phyloP scores from a whole-genome alignment of 2,888 invertebrate genomes.

The Formica aserva region DNA sequence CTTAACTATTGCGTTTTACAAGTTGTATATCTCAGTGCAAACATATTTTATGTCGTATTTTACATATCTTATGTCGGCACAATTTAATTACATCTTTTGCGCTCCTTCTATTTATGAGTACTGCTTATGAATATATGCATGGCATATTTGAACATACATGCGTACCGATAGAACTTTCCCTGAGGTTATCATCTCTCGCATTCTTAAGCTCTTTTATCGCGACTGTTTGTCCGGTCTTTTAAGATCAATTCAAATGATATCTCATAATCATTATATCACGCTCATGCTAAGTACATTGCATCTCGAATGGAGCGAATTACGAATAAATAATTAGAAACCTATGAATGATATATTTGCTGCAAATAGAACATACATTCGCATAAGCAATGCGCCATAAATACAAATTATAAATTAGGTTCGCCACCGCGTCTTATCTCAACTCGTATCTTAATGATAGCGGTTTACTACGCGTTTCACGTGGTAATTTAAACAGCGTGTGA shows the following conservation, averaged over 20 bases:
- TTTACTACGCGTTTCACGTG: neutral
- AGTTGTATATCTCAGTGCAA: neutral
- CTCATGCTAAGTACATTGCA: neutral
- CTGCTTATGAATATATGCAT: neutral
- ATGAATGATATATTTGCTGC: slow-evolving; percentile 15
- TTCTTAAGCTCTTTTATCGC: neutral
- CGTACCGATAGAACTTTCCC: neutral
- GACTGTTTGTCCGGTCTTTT: neutral
- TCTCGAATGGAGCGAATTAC: neutral
- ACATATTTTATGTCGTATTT: neutral
- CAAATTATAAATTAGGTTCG: slow-evolving; percentile 7
- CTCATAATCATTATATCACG: neutral
- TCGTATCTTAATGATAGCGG: neutral
- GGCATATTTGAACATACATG: neutral
- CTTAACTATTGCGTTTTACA: neutral
- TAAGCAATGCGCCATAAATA: neutral
- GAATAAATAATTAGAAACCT: neutral
- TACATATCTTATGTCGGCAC: neutral
- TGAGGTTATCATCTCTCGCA: neutral
- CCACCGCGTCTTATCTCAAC: neutral
- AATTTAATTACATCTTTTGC: neutral
- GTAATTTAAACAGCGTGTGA: slow-evolving; percentile 22
- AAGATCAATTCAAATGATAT: neutral
- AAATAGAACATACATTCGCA: slow-evolving; percentile 12
- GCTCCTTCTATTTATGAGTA: neutral